phyloP scores from a whole-genome alignment of 2,888 invertebrate genomes.

The Mythimna ferrago region DNA sequence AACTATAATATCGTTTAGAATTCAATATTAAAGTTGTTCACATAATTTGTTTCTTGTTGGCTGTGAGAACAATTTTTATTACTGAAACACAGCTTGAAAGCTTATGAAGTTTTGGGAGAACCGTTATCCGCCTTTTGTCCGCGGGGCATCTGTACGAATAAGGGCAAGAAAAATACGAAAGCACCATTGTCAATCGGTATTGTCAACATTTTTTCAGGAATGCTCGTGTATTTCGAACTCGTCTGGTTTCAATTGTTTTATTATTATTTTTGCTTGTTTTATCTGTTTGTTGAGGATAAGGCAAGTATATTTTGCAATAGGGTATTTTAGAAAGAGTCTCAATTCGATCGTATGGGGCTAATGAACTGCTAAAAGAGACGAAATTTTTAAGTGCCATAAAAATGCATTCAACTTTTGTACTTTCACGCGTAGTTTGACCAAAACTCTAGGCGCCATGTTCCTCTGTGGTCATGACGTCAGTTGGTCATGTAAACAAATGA shows the following conservation, averaged over 20 bases:
- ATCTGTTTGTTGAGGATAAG: not conserved
- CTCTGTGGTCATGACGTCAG: too few relatives aligned
- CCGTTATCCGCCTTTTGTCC: not conserved
- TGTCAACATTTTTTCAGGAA: not conserved
- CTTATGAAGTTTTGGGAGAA: not conserved
- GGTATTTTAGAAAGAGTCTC: too few relatives aligned
- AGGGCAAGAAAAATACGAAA: not conserved
- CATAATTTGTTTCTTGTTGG: not conserved
- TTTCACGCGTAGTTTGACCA: too few relatives aligned
- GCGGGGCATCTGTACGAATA: not conserved
- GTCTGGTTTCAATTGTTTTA: not conserved
- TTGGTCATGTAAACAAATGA: too few relatives aligned
- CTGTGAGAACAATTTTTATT: not conserved
- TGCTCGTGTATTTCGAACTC: not conserved
- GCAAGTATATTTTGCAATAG: too few relatives aligned
- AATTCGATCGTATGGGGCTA: too few relatives aligned
- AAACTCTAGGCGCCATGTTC: too few relatives aligned
- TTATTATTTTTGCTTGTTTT: not conserved
- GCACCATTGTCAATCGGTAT: constrained; percentile 8
- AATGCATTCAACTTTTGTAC: too few relatives aligned
- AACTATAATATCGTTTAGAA: not conserved
- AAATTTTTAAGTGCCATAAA: too few relatives aligned
- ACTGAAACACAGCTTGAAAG: not conserved
- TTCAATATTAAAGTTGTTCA: not conserved
- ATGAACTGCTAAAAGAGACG: too few relatives aligned